phyloP scores from a whole-genome alignment of 1,140 invertebrate species.

The Sycophaga agraensis region DNA sequence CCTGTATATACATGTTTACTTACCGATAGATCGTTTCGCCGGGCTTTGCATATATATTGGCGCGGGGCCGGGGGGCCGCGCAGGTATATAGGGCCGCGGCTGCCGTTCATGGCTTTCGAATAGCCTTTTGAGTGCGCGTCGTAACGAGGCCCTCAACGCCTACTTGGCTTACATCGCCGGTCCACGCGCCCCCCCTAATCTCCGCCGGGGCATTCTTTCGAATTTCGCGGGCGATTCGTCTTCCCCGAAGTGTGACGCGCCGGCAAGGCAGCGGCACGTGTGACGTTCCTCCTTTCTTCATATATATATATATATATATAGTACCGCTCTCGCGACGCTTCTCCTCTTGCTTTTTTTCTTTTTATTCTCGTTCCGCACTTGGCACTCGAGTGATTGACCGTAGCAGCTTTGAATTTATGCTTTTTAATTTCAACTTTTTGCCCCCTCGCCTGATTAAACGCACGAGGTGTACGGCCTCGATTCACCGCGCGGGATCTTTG shows the following conservation, averaged over 20 bases:
- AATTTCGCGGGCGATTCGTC: slow-evolving; percentile 2
- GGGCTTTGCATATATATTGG: slow-evolving; percentile 59
- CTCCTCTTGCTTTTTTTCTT: neutral
- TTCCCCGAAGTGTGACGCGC: neutral
- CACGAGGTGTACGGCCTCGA: too few relatives aligned
- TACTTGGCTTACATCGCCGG: neutral
- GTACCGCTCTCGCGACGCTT: too few relatives aligned
- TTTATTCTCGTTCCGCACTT: neutral
- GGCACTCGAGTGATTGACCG: too few relatives aligned
- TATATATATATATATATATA: too few relatives aligned
- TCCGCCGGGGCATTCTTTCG: neutral
- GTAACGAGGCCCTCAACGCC: neutral
- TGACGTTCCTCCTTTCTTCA: neutral
- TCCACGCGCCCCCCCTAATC: neutral
- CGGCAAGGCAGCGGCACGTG: too few relatives aligned
- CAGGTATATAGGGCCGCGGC: neutral
- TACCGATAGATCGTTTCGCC: slow-evolving; percentile 58
- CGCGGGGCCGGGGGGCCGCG: too few relatives aligned
- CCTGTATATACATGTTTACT: too few relatives aligned
- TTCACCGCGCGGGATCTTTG: too few relatives aligned
- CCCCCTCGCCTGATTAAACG: too few relatives aligned
- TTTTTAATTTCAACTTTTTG: too few relatives aligned
- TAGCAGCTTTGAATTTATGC: too few relatives aligned
- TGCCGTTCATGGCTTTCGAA: slow-evolving; percentile 21
- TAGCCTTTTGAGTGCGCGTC: slow-evolving; percentile 18